Conservation (phyloP, 2,113 vertebrate genomes). For the Halcyon senegalensis region DNA sequence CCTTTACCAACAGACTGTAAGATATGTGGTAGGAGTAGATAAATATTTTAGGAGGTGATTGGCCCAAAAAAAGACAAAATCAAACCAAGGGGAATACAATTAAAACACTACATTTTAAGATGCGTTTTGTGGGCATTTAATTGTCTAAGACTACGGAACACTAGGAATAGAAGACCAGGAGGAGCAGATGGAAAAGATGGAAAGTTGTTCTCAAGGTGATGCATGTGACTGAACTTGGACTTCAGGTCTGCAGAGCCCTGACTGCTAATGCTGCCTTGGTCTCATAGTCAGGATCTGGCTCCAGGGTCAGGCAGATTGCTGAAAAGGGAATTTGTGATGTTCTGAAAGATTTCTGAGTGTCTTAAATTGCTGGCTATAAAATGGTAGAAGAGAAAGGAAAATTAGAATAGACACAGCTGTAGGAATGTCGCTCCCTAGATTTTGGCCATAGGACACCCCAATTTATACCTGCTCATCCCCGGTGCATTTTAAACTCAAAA, state of each 20-base stretch:
- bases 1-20: background rate
- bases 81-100: fast-evolving
- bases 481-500: background rate
- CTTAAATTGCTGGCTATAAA: background rate
- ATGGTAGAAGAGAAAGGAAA: background rate
- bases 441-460: background rate
- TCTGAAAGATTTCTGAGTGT: background rate
- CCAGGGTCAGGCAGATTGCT: background rate
- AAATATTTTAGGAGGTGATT: background rate
- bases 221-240: background rate
- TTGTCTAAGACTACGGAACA: background rate
- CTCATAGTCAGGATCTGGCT: background rate
- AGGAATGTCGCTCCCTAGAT: background rate
- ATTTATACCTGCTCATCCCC: background rate
- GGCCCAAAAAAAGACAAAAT: background rate
- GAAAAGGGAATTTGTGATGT: background rate
- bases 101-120: background rate
- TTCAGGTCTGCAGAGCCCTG: background rate
- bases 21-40: background rate
- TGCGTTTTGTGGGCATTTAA: background rate
- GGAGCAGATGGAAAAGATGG: background rate
- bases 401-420: background rate
- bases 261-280: background rate
- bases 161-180: background rate
- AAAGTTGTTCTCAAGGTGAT: background rate